Percentiles rank a stretch among this genome's conserved stretches.
These are phyloP conservation scores for Paedocypris sp. DNA, from an alignment of 2,113 vertebrate genomes.

Conservation along the genomic window DNA sequence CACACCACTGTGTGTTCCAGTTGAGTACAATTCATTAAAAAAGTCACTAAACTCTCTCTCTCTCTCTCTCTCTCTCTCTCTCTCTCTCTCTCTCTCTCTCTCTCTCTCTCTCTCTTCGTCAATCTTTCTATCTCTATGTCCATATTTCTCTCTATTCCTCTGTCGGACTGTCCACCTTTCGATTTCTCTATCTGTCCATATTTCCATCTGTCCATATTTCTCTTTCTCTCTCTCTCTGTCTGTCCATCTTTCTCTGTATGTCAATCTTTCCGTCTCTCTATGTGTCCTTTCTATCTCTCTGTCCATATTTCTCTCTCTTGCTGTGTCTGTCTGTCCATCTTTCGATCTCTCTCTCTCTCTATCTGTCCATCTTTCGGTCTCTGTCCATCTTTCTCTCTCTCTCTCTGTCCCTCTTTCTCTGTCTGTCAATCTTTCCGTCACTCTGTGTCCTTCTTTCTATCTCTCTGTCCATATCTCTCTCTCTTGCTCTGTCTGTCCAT, in stretches of 20 bases:
- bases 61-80: conserved; percentile 17
- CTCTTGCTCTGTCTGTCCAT: background rate
- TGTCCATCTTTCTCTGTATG: conserved; percentile 45
- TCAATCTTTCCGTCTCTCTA: too few species aligned
- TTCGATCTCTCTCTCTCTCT: background rate
- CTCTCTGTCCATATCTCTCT: conserved; percentile 47
- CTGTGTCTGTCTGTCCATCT: background rate
- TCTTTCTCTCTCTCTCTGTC: conserved; percentile 36
- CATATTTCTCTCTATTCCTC: background rate
- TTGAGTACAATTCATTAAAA: too few species aligned
- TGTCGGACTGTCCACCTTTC: too few species aligned
- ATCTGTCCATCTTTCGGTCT: too few species aligned
- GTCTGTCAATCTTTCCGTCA: conserved; percentile 19
- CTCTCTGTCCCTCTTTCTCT: conserved; percentile 34
- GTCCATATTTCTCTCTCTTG: background rate
- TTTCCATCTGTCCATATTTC: background rate
- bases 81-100: background rate
- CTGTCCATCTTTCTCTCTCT: background rate
- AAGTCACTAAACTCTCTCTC: too few species aligned
- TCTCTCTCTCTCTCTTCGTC: background rate
- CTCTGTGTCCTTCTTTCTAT: background rate
- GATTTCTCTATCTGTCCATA: background rate
- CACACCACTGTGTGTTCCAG: background rate
- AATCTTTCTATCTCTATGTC: background rate
- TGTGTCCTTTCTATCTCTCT: background rate